Base-by-base conservation (phyloP, 2,113 vertebrate species). In the Columbina picui region DNA sequence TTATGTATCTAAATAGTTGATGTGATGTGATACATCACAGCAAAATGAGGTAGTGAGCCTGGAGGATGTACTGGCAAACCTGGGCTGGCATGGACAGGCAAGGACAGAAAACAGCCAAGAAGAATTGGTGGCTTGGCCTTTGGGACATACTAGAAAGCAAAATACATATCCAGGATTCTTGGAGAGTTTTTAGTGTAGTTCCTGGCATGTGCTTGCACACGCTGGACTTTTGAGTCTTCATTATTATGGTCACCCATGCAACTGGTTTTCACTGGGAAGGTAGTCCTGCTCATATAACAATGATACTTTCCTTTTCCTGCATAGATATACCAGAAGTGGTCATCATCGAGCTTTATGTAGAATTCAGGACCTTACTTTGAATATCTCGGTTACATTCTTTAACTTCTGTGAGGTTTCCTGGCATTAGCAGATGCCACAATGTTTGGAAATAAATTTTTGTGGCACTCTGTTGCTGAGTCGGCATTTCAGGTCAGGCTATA, bases 401-500 rank as follows among this genome's bases (percentile, higher is more conserved):
- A 84, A 63, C 63, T 93, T 93, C 56, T 64, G 38, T 84, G 90
- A 78, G 60, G 69, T 94, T 88, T 97, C 30, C 56, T 93, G 64
- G 79, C 73, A 61, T 84, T 89, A 84, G 39, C 26, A 75, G 52
- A 93, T 87, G 79, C 85, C 88, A 93, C 83, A 86, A 75, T 90
- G 36, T 95, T 95, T 96, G 76, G 56, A 93, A 93, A 90, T 21
- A 88, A 92, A 92, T 86, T 95, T 93, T 93, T 95, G 93, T 84
- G 96, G 94, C 79, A 88, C 69, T 36, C 93, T 68, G 56, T 78
- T 88, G 82, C 87, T 96, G 89, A 93, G 63, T 86, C 0, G 1
- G 67, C 87, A 69, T 90, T 96, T 95, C 63, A 64, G 38, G 21
- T 63, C 1, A 4, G 27, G 56, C 92, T 89, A 61, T 68, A 29